Base-by-base conservation (phyloP, 2,113 vertebrate genomes). In the Recurvirostra avosetta region DNA sequence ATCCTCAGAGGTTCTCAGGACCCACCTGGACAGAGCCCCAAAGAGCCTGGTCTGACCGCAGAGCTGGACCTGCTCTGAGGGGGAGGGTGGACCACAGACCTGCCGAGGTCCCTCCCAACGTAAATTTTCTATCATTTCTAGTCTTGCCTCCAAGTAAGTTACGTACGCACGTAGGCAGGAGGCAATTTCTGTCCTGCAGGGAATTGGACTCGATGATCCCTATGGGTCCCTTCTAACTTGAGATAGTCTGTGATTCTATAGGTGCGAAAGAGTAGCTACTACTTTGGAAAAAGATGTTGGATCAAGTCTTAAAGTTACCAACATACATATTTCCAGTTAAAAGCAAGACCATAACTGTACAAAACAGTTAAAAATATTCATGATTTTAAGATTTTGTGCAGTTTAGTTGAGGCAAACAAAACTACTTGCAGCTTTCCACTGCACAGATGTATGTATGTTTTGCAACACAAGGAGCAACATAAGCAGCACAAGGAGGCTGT, bases 1-100 rank as follows among this genome's bases (percentile, higher is more conserved):
- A 0, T 45, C 62, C n/a, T 59, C 2, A 1, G 2, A 7, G 8
- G 29, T 30, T n/a, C 34, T 68, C 29, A 29, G n/a, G 47, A 68
- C 32, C n/a, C 2, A 1, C 27, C 22, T 29, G 22, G 12, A 61
- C 15, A 49, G 53, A 73, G 59, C 23, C 50, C 36, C 32, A 13
- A 36, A 63, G 22, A 72, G 36, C 9, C n/a, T 30, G 41, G 7
- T 74, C 18, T 83, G 67, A 43, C 12, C 10, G 12, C 50, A 50
- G 47, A 68, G 30, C 21, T 23, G 49, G 26, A 30, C 12, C 23
- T 70, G 23, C 56, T 83, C 38, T 21, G 43, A 40, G 36, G 32
- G 9, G 11, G 3, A 32, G 8, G 26, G 16, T 12, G 25, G 32
- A 30, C 66, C 47, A 40, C 14, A 8, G 29, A 43, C 21, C 25